Base-by-base conservation (phyloP, 2,888 invertebrate genomes). In the Parnassius glacialis region DNA sequence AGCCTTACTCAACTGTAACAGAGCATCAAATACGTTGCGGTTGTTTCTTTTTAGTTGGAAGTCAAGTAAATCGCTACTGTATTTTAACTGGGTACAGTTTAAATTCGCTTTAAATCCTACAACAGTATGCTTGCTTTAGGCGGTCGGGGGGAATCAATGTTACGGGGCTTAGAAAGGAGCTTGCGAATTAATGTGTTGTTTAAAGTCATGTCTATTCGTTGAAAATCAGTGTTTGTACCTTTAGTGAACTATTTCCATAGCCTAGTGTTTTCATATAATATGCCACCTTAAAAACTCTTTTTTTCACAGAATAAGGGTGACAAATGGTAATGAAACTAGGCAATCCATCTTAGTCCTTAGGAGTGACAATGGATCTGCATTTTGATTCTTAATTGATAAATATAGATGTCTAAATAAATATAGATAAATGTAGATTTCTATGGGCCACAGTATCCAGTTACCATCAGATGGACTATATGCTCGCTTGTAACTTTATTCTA, bases 101-200 rank as follows among this genome's bases (percentile, higher is more conserved):
- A 57, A 53, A 48, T 47, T 57, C 42, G 61, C 47, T 41, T 25
- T 41, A 9, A 20, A 34, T 34, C 45, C 12, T 10, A 12, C 10
- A 42, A 42, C 13, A 42, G 9, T 10, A 3, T 10, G 42, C 13
- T 13, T 11, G 16, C 48, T 55, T n/a, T 44, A 44, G 12, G 34
- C 12, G 45, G 34, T 45, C 44, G 43, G 50, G 25, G 25, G n/a
- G 20, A 62, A 57, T 57, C 62, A 62, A 48, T 62, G 62, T 50
- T 42, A 43, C 34, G 52, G 13, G 50, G 62, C 53, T 62, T 57
- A 62, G 43, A 25, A 48, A 51, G 51, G 54, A 61, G 55, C 55
- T 45, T 45, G 41, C 43, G 55, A 60, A 50, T 60, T 54, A 60
- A 55, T 60, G 60, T 44, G 50, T 44, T 60, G 61, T 61, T 56